These are phyloP conservation scores for Halcyon badia DNA, from an alignment of 2,797 vertebrate genomes.

Conservation along the genomic window DNA sequence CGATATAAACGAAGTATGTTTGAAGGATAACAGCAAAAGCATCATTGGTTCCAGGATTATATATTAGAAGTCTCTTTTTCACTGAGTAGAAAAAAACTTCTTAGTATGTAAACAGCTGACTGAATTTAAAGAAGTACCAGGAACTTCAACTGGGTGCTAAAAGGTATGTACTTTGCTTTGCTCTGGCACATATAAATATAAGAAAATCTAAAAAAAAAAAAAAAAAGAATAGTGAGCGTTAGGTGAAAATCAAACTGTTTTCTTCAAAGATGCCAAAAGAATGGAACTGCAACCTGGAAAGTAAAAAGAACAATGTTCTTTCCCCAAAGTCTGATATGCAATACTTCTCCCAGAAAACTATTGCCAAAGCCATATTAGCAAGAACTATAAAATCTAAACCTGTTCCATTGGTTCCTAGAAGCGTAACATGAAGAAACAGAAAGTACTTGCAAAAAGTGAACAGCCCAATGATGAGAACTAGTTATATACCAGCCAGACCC, in stretches of 20 bases:
- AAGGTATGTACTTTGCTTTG: constrained; percentile 39
- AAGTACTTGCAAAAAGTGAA: background rate
- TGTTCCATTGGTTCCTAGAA: background rate
- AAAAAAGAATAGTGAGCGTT: background rate
- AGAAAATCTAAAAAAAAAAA: background rate
- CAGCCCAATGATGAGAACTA: background rate
- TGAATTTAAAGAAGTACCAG: constrained; percentile 41
- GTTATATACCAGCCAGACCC: background rate
- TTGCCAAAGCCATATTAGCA: background rate
- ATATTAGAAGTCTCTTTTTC: constrained; percentile 17
- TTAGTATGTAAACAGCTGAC: constrained; percentile 69
- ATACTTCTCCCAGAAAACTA: background rate
- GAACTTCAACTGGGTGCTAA: constrained; percentile 67
- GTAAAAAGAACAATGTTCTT: background rate
- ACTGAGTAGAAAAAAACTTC: constrained; percentile 43
- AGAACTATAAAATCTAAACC: background rate
- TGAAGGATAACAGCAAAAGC: constrained; percentile 8
- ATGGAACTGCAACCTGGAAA: constrained; percentile 16
- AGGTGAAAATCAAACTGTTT: background rate
- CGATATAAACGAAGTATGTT: constrained; percentile 65
- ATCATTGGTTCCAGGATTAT: background rate
- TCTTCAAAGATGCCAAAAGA: constrained; percentile 11
- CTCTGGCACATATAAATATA: background rate
- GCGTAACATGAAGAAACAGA: background rate
- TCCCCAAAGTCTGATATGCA: background rate